phyloP scores from a whole-genome alignment of 1,140 invertebrate species.

The Wasmannia auropunctata region DNA sequence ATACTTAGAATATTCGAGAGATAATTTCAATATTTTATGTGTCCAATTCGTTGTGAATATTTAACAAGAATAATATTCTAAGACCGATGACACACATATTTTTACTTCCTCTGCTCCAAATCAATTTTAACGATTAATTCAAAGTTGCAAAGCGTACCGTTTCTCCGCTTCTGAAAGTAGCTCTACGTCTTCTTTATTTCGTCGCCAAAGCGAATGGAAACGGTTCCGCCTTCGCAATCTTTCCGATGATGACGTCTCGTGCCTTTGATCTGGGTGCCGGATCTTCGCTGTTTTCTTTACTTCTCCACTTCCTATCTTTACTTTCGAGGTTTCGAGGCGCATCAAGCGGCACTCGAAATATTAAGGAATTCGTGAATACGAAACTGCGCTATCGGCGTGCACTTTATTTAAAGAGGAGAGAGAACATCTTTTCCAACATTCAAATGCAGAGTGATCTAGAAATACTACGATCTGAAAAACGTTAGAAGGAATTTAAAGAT shows the following conservation, averaged over 20 bases:
- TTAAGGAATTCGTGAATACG: slow-evolving; percentile 3
- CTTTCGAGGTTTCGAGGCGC: slow-evolving; percentile 1
- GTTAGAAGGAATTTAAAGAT: not conserved
- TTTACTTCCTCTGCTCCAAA: not conserved
- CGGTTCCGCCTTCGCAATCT: slow-evolving; percentile 2
- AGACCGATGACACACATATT: not conserved
- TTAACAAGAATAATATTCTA: not conserved
- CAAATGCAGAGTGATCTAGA: not conserved
- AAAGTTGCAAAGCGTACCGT: not conserved
- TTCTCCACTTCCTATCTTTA: slow-evolving; percentile 14
- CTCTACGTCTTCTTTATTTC: not conserved
- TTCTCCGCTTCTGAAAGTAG: not conserved
- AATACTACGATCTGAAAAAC: not conserved
- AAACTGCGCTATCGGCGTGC: not conserved
- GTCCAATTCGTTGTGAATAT: not conserved
- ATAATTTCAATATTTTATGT: not conserved
- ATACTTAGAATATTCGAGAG: not conserved
- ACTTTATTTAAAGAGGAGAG: not conserved
- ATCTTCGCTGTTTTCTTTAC: not conserved
- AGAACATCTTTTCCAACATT: slow-evolving; percentile 1
- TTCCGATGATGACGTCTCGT: not conserved
- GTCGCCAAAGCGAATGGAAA: not conserved
- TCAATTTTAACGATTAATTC: not conserved
- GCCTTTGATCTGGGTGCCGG: slow-evolving; percentile 17
- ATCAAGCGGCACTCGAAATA: slow-evolving; percentile 9